Base-by-base conservation (phyloP, 2,113 vertebrate species). In the Pseudorectes ferrugineus region DNA sequence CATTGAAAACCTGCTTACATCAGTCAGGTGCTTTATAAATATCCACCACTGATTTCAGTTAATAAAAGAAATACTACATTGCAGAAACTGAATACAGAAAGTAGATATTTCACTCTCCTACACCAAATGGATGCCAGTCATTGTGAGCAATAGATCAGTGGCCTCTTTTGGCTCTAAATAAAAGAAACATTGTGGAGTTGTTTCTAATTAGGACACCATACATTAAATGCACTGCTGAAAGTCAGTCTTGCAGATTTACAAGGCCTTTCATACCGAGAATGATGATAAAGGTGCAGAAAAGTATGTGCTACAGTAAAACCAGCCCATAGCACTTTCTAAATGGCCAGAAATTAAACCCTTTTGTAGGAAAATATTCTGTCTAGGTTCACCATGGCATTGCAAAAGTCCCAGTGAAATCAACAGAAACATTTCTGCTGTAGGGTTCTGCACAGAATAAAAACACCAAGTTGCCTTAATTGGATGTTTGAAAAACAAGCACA, bases 131-230 rank as follows among this genome's bases (percentile, higher is more conserved):
- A 66, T 74, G n/a, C 81, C 93, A 93, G 71, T 71, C 70, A 82
- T 43, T 68, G 55, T 0, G 29, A 87, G 91, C 81, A 89, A 88
- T 28, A 92, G 36, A 91, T 72, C 54, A 6, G 42, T 0, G 16
- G 85, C 78, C 70, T 91, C 57, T 94, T 95, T 93, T 95, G 89
- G 91, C 85, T 94, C 62, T 80, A 85, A 93, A 91, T 91, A 38
- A 97, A 94, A 96, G 93, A 88, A 72, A 54, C 26, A 7, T 20
- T 55, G 45, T 70, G 38, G 70, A 87, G 35, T 88, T 91, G 91
- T 91, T 95, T 96, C 54, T 72, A 89, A 95, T 96, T 95, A 94
- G 52, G 55, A 61, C 31, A 49, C 31, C 57, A 21, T 87, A 75
- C 38, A 45, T 87, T 66, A 95, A 92, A 87, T 8, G 19, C 11